A percentile compares a stretch with the other conserved stretches of the same genome.
Conservation (phyloP, 2,797 vertebrate species). For the Prionace glauca region DNA sequence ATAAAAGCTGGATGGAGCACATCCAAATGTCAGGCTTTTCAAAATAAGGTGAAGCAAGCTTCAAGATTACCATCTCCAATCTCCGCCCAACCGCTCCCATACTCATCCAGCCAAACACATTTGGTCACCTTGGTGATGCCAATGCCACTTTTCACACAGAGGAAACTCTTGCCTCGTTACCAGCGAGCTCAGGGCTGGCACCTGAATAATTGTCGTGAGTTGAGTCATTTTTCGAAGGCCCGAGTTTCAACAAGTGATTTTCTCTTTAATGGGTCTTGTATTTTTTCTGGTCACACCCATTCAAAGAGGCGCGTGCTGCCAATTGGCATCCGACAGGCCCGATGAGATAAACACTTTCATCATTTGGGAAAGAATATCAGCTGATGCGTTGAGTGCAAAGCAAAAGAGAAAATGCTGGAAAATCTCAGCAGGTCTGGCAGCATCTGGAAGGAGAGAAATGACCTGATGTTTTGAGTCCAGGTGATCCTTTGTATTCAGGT, state of each 20-base stretch:
- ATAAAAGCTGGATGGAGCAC: conserved; percentile 3
- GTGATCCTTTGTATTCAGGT: no score
- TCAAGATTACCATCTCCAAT: background rate
- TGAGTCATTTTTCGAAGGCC: background rate
- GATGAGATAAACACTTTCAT: background rate
- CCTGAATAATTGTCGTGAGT: background rate
- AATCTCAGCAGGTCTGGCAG: no score
- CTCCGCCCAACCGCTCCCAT: background rate
- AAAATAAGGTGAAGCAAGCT: background rate
- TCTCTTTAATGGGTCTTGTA: background rate
- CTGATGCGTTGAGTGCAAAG: background rate
- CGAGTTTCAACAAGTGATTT: background rate
- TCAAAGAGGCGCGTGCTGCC: background rate
- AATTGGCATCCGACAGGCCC: background rate
- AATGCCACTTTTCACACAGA: background rate
- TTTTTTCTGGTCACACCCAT: background rate
- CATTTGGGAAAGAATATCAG: background rate
- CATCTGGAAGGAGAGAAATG: no score
- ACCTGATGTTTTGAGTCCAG: no score
- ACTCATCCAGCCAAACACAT: background rate
- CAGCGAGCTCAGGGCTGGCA: background rate
- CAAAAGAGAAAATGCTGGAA: no score
- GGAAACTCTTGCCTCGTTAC: background rate
- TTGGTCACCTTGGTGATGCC: background rate
- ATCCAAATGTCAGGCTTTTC: background rate